Conservation (phyloP, 2,113 vertebrate genomes). For the Cettia cetti region DNA sequence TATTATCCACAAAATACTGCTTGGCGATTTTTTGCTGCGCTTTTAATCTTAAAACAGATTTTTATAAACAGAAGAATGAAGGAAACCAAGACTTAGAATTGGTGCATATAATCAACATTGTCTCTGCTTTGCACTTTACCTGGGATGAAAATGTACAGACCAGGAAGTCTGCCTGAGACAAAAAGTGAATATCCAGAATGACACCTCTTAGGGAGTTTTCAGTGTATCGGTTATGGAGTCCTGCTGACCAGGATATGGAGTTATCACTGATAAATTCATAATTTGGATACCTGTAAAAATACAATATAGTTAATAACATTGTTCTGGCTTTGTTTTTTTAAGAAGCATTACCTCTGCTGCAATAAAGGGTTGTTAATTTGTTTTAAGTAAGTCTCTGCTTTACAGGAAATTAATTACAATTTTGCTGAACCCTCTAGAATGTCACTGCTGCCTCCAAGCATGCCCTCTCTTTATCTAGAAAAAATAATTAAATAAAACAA, state of each 20-base stretch:
- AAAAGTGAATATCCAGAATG: conserved; percentile 96
- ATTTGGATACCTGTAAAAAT: conserved; percentile 84
- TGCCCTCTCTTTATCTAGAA: background rate
- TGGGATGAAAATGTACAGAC: conserved; percentile 98
- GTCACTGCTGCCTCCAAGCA: background rate
- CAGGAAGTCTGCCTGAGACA: conserved; percentile 96
- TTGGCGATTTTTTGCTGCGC: background rate
- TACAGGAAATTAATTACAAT: background rate
- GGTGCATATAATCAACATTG: background rate
- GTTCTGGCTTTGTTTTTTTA: background rate
- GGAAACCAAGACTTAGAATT: background rate
- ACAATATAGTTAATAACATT: background rate
- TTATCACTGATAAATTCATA: conserved; percentile 99
- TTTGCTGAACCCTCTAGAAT: background rate
- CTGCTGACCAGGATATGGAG: conserved; percentile 98
- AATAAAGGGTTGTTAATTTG: background rate
- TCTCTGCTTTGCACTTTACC: conserved; percentile 67
- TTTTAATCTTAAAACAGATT: background rate
- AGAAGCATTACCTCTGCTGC: background rate
- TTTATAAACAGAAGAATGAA: background rate
- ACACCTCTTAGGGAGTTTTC: conserved; percentile 96
- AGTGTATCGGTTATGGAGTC: conserved; percentile 95
- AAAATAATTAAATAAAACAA: background rate
- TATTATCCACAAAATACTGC: background rate
- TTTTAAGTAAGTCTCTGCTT: background rate